phyloP scores from a whole-genome alignment of 2,797 vertebrate species.

The Austrolebias charrua region DNA sequence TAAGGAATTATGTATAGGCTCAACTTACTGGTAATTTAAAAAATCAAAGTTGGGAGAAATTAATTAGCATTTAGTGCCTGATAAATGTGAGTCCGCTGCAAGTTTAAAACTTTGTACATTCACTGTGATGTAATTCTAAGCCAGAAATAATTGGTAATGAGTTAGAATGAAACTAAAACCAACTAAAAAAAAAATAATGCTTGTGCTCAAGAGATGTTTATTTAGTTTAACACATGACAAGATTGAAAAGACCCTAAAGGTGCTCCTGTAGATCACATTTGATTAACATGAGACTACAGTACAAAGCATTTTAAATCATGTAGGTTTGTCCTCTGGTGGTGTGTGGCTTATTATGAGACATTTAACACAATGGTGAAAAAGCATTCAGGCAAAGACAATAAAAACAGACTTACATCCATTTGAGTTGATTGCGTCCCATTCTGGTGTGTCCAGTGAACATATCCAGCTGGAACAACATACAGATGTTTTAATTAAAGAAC shows the following conservation, averaged over 20 bases:
- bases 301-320: background rate
- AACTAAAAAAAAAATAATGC: background rate
- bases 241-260: background rate
- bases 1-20: too few species aligned
- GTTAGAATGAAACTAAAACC: background rate
- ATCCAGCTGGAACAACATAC: slow-evolving; percentile 30
- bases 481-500: background rate
- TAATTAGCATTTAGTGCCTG: too few species aligned
- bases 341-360: background rate
- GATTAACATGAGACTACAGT: background rate
- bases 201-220: background rate
- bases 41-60: too few species aligned
- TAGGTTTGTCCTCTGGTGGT: too few species aligned
- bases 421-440: slow-evolving; percentile 31
- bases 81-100: too few species aligned
- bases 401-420: slow-evolving; percentile 55
- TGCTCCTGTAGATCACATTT: background rate
- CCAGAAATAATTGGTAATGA: background rate
- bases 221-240: background rate
- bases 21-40: too few species aligned
- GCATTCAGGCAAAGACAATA: background rate
- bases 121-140: too few species aligned
- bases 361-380: background rate
- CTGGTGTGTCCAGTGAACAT: slow-evolving; percentile 49
- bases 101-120: too few species aligned